Conservation (phyloP, 2,113 vertebrate species). For the Rhineura floridana region DNA sequence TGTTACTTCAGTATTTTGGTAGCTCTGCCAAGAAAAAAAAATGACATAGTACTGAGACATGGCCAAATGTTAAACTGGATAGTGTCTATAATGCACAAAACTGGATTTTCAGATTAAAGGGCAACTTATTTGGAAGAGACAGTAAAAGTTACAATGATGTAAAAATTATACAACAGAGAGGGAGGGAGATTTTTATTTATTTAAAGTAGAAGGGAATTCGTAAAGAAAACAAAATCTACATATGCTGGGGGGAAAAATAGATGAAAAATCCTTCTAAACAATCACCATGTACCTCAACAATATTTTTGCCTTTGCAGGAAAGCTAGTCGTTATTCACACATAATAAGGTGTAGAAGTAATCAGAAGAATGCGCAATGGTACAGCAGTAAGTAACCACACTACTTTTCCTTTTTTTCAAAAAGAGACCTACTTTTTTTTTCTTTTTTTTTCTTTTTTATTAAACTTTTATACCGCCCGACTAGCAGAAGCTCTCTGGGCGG, state of each 20-base stretch:
- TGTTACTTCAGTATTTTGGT: conserved; percentile 89
- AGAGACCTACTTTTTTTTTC: too few relatives aligned
- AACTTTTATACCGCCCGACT: too few relatives aligned
- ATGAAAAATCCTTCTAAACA: background rate
- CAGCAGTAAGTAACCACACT: background rate
- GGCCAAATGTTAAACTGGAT: conserved; percentile 31
- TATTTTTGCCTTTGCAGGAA: background rate
- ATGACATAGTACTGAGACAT: conserved; percentile 1
- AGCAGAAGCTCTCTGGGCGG: too few relatives aligned
- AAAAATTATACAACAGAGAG: conserved; percentile 17
- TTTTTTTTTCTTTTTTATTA: too few relatives aligned
- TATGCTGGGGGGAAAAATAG: background rate
- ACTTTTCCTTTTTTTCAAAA: background rate
- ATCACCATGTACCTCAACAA: too few relatives aligned
- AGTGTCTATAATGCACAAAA: background rate
- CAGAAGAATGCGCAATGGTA: background rate
- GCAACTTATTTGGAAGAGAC: conserved; percentile 34
- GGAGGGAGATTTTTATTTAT: background rate
- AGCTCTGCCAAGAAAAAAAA: conserved; percentile 80
- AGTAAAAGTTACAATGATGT: conserved; percentile 16
- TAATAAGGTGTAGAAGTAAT: background rate
- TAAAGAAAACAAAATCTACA: background rate
- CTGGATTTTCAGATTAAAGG: background rate
- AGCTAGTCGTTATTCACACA: background rate
- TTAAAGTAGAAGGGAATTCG: conserved; percentile 22